phyloP scores from a whole-genome alignment of 2,797 vertebrate species.

The Esox lucius region DNA sequence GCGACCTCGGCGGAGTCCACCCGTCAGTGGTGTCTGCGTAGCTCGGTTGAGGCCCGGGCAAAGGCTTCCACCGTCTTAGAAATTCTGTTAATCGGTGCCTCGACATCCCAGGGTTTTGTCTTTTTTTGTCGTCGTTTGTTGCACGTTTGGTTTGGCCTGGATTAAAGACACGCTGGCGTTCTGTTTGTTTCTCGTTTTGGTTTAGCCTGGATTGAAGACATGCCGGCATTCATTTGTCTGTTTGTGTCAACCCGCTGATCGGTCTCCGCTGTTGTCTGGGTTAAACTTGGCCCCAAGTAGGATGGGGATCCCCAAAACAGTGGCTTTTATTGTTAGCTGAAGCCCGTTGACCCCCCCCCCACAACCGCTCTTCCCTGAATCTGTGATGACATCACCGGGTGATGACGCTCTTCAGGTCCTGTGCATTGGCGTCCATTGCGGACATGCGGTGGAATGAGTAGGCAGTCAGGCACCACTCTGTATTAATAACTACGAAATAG shows the following conservation, averaged over 20 bases:
- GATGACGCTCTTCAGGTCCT: background rate
- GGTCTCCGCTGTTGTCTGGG: background rate
- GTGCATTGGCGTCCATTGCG: constrained; percentile 18
- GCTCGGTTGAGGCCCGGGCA: background rate
- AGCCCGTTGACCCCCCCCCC: background rate
- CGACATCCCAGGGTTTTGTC: no score
- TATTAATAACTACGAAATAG: constrained; percentile 48
- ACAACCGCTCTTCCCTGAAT: background rate
- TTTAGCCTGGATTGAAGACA: no score
- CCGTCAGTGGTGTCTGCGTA: background rate
- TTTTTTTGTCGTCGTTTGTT: no score
- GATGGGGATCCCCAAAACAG: background rate
- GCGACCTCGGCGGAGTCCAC: background rate
- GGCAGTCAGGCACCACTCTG: constrained; percentile 36
- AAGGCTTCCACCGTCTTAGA: background rate
- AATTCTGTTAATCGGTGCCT: no score
- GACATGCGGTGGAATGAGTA: constrained; percentile 26
- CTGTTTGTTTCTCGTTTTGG: no score
- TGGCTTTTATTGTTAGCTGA: background rate
- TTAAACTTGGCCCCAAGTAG: background rate
- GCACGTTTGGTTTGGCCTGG: no score
- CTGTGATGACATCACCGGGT: background rate
- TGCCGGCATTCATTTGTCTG: background rate
- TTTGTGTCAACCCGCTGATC: background rate
- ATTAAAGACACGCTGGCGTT: no score